These are phyloP conservation scores for Dorcus hopei DNA, from an alignment of 2,888 invertebrate genomes.

Conservation along the genomic window DNA sequence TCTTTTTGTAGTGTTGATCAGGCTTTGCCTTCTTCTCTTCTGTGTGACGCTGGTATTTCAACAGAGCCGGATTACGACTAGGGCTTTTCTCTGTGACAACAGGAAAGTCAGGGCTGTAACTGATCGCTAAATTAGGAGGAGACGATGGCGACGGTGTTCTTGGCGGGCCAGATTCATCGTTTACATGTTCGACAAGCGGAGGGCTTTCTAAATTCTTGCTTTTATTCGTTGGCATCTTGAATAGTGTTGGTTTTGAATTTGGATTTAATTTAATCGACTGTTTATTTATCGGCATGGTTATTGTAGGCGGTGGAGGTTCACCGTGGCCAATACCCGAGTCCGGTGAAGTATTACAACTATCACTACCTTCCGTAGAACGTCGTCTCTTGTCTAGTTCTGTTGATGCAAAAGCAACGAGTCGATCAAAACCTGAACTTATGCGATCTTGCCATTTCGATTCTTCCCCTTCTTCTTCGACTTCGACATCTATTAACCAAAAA, in stretches of 20 bases:
- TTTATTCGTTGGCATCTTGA: slow-evolving; percentile 47
- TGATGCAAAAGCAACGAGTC: slow-evolving; percentile 88
- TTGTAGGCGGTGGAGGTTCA: slow-evolving; percentile 53
- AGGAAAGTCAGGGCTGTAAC: slow-evolving; percentile 36
- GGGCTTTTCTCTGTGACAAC: slow-evolving; percentile 42
- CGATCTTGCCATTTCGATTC: slow-evolving; percentile 91
- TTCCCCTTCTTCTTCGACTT: slow-evolving; percentile 67
- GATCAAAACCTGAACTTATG: slow-evolving; percentile 90
- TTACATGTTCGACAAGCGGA: slow-evolving; percentile 43
- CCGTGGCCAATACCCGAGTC: slow-evolving; percentile 82
- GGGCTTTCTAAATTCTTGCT: slow-evolving; percentile 50
- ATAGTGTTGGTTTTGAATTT: slow-evolving; percentile 42
- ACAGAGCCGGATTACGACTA: slow-evolving; percentile 51
- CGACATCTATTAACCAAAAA: slow-evolving; percentile 51
- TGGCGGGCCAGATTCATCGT: slow-evolving; percentile 54
- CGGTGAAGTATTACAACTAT: slow-evolving; percentile 79
- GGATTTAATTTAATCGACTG: slow-evolving; percentile 43
- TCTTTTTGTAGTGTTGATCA: slow-evolving; percentile 78
- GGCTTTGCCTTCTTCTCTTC: slow-evolving; percentile 47
- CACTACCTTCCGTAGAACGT: slow-evolving; percentile 73
- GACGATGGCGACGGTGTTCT: slow-evolving; percentile 58
- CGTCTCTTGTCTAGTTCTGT: slow-evolving; percentile 86
- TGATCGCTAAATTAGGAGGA: slow-evolving; percentile 48
- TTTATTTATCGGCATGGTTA: slow-evolving; percentile 40
- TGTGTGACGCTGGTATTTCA: slow-evolving; percentile 60